A percentile compares a stretch with the other conserved stretches of the same genome.
Evolutionary conservation across 2,888 invertebrate species (phyloP).

Genomic region (Sialis fuliginosa): DNA sequence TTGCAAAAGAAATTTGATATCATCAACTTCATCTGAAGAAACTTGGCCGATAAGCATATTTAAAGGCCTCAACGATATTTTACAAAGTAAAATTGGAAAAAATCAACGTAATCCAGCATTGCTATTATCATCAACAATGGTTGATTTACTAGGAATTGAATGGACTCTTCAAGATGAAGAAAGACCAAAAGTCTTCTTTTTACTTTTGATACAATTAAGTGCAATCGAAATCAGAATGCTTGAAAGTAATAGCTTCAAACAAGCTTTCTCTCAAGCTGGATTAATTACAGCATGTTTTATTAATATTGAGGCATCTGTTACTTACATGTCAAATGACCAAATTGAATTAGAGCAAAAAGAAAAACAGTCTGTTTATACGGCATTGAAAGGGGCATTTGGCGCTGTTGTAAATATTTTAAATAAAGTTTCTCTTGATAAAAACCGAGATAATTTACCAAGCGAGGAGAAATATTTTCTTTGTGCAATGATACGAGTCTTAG

Average conservation of each 20-base stretch:
- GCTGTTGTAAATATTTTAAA: conserved; percentile 59
- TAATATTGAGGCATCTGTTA: conserved; percentile 61
- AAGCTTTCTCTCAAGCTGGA: conserved; percentile 57
- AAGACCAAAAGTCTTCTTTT: conserved; percentile 63
- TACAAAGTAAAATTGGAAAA: conserved; percentile 72
- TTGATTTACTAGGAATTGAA: conserved; percentile 68
- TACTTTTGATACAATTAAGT: conserved; percentile 66
- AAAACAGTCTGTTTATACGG: conserved; percentile 77
- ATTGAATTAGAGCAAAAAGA: conserved; percentile 78
- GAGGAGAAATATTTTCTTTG: conserved; percentile 64
- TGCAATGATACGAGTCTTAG: conserved; percentile 66
- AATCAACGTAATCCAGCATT: conserved; percentile 79
- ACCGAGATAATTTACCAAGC: conserved; percentile 45
- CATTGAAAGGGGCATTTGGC: conserved; percentile 74
- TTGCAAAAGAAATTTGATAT: conserved; percentile 47
- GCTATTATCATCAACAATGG: conserved; percentile 60
- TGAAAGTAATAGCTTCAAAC: conserved; percentile 69
- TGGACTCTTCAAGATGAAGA: conserved; percentile 67
- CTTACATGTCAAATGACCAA: conserved; percentile 63
- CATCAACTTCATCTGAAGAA: conserved; percentile 46
- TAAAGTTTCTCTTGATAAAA: conserved; percentile 57
- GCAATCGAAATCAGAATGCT: conserved; percentile 90
- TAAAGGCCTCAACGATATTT: conserved; percentile 65
- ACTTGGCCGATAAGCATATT: conserved; percentile 69
- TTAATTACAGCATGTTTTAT: conserved; percentile 69